Evolutionary conservation across 1,140 invertebrate genomes (phyloP).

Genomic region (Drosophila repleta): DNA sequence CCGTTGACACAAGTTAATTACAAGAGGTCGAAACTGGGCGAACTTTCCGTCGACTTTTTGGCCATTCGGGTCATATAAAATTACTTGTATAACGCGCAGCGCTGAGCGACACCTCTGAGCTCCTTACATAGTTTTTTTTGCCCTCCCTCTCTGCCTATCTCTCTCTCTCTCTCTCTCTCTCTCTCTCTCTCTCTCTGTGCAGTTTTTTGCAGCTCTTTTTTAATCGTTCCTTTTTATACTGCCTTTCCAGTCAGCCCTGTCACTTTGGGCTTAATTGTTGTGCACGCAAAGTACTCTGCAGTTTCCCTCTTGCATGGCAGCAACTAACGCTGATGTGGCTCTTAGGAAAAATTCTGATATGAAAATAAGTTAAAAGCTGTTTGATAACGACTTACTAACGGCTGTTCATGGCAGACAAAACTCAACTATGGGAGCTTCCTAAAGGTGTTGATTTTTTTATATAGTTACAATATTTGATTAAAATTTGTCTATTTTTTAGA

Average conservation of each 20-base stretch:
- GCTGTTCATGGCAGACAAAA: no score
- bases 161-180: background rate
- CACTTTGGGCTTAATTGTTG: slow-evolving; percentile 47
- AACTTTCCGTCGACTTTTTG: slow-evolving; percentile 44
- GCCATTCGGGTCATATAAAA: slow-evolving; percentile 48
- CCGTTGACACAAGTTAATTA: slow-evolving; percentile 59
- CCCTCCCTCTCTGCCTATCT: background rate
- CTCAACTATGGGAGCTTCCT: no score
- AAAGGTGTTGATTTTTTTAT: no score
- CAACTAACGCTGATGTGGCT: background rate
- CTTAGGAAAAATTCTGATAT: slow-evolving; percentile 5
- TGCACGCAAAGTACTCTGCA: slow-evolving; percentile 41
- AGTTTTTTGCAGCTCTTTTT: slow-evolving; percentile 24
- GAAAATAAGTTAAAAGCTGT: background rate
- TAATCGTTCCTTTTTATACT: slow-evolving; percentile 34
- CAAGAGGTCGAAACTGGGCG: slow-evolving; percentile 36
- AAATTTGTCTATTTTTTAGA: no score
- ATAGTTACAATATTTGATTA: no score
- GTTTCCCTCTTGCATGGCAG: background rate
- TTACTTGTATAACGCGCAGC: slow-evolving; percentile 48
- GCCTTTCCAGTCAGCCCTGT: slow-evolving; percentile 22
- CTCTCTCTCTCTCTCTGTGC: background rate
- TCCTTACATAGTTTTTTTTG: slow-evolving; percentile 20
- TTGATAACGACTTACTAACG: background rate
- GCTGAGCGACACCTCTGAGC: slow-evolving; percentile 30